Percentiles rank a stretch among this genome's conserved stretches.
Conservation (phyloP, 2,888 invertebrate species). For the Drosophila cognata region DNA sequence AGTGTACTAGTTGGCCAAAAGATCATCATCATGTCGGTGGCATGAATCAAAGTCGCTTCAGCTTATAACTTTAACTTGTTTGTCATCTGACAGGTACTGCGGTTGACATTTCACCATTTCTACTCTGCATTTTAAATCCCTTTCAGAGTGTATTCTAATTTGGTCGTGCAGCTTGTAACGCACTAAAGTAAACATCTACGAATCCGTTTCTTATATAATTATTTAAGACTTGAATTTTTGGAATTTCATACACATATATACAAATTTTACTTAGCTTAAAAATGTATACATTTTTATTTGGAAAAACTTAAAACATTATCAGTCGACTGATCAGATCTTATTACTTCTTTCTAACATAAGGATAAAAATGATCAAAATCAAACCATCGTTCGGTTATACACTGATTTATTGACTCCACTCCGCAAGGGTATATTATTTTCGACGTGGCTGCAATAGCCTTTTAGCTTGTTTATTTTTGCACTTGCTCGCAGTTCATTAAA, state of each 20-base stretch:
- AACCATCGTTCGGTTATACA: neutral
- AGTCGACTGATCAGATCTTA: no score
- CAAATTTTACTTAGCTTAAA: neutral
- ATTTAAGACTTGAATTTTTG: neutral
- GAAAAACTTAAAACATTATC: no score
- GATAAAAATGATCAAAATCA: neutral
- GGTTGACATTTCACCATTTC: slow-evolving; percentile 35
- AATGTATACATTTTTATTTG: neutral
- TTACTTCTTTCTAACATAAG: no score
- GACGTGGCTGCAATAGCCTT: neutral
- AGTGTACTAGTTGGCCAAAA: slow-evolving; percentile 30
- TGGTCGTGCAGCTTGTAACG: neutral
- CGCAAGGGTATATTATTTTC: neutral
- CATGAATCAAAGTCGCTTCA: slow-evolving; percentile 26
- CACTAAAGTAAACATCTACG: no score
- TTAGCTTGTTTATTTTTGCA: neutral
- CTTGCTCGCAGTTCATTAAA: slow-evolving; percentile 70
- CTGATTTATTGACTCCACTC: neutral
- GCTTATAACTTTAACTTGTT: slow-evolving; percentile 62
- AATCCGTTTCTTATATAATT: neutral
- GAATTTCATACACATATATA: no score
- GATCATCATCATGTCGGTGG: slow-evolving; percentile 40
- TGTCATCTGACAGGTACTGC: slow-evolving; percentile 56
- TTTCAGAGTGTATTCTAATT: neutral
- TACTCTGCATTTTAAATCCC: neutral